These are phyloP conservation scores for Cinara cedri DNA, from an alignment of 2,888 invertebrate species.

Conservation along the genomic window DNA sequence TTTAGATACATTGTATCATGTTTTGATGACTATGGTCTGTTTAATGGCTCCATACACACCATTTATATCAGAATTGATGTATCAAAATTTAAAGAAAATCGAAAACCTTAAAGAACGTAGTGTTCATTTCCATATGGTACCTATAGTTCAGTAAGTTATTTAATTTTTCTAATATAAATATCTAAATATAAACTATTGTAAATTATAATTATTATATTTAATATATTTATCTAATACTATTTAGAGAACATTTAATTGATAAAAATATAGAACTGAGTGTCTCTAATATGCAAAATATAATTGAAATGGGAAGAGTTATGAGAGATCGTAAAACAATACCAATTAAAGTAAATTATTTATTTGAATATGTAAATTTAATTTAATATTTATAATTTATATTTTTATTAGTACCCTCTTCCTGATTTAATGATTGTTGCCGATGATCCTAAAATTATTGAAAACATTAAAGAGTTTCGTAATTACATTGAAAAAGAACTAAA, in stretches of 20 bases:
- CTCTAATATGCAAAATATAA: conserved; percentile 89
- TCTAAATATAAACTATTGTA: no score
- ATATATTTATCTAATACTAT: not conserved
- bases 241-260: conserved; percentile 74
- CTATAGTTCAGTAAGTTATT: conserved; percentile 67
- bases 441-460: conserved; percentile 76
- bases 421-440: conserved; percentile 95
- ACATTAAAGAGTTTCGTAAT: conserved; percentile 77
- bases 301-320: conserved; percentile 90
- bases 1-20: conserved; percentile 84
- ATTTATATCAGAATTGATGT: conserved; percentile 94
- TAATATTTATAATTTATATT: conserved; percentile 11
- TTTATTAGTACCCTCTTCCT: conserved; percentile 81
- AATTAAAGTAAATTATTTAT: conserved; percentile 69
- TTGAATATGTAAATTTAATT: not conserved
- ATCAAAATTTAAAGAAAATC: conserved; percentile 80
- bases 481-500: conserved; percentile 95
- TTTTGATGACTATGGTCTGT: conserved; percentile 84
- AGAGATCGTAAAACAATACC: conserved; percentile 93
- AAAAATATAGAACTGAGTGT: conserved; percentile 87
- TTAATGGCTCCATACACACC: conserved; percentile 99
- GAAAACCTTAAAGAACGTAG: conserved; percentile 69
- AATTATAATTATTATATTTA: not conserved
- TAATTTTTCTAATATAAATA: not conserved
- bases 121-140: conserved; percentile 91